phyloP scores from a whole-genome alignment of 2,888 invertebrate genomes.

The Xanthorhoe spadicearia region DNA sequence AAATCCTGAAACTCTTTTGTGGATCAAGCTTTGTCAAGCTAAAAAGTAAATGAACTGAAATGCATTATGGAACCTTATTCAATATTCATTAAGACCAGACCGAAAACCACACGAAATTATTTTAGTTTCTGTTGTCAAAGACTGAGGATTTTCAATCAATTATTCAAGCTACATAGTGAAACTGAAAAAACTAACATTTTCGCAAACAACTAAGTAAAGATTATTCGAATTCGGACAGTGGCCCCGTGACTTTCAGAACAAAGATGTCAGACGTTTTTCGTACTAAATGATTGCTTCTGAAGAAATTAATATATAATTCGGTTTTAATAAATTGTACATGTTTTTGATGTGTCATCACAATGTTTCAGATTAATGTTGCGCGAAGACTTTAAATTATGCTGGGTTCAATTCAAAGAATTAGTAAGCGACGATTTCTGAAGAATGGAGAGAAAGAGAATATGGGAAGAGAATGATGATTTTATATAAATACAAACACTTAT shows the following conservation, averaged over 20 bases:
- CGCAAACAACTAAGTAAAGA: slow-evolving; percentile 13
- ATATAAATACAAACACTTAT: too few species aligned
- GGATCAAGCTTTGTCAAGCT: background rate
- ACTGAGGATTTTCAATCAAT: slow-evolving; percentile 17
- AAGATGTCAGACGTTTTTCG: slow-evolving; percentile 22
- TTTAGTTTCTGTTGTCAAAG: slow-evolving; percentile 24
- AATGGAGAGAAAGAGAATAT: too few species aligned
- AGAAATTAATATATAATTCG: slow-evolving; percentile 3
- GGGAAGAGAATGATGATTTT: too few species aligned
- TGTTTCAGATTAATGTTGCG: background rate
- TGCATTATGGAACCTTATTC: background rate
- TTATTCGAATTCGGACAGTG: slow-evolving; percentile 28
- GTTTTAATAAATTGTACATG: background rate
- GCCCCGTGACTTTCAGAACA: slow-evolving; percentile 26
- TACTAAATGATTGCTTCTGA: background rate
- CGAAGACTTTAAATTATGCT: too few species aligned
- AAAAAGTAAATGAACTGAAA: background rate
- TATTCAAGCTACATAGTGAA: slow-evolving; percentile 32
- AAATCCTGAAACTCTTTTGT: too few species aligned
- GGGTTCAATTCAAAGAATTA: too few species aligned
- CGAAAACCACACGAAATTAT: too few species aligned
- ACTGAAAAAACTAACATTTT: slow-evolving; percentile 24
- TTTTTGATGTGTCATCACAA: background rate
- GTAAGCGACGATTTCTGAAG: too few species aligned
- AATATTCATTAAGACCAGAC: background rate